Conservation (phyloP, 2,797 vertebrate species). For the Cygnus olor region DNA sequence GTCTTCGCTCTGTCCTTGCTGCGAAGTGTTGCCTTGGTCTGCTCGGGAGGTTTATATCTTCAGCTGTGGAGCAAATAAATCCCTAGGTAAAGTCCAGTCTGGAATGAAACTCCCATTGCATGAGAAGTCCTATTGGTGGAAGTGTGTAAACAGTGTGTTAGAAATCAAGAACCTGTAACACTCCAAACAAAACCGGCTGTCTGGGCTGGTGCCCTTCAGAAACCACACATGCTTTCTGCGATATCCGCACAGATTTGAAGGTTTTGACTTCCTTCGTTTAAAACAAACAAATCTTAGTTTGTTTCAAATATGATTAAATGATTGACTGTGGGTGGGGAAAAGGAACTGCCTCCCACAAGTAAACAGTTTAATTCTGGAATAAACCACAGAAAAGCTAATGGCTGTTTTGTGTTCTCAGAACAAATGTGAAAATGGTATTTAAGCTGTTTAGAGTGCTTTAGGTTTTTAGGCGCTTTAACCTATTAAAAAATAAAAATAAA, state of each 20-base stretch:
- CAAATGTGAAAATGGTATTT: not conserved
- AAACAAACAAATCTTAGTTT: not conserved
- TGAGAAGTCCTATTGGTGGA: not conserved
- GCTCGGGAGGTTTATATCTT: not conserved
- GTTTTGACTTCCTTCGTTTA: not conserved
- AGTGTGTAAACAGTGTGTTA: not conserved
- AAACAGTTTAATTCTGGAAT: not conserved
- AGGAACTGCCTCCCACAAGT: not conserved
- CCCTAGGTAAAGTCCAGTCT: slow-evolving; percentile 22
- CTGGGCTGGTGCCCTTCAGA: rapidly evolving
- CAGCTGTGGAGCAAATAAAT: slow-evolving; percentile 20
- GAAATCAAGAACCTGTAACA: not conserved
- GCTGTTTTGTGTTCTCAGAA: not conserved
- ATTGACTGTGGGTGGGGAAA: not conserved
- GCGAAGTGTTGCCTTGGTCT: not conserved
- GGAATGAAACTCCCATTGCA: not conserved
- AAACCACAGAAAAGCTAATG: not conserved
- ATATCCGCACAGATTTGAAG: rapidly evolving
- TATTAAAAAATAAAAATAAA: not conserved
- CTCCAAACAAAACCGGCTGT: not conserved
- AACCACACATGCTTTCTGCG: not conserved
- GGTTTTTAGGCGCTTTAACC: not conserved
- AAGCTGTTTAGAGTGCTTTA: not conserved
- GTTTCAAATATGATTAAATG: not conserved
- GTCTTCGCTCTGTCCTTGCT: not conserved